Evolutionary conservation across 2,888 invertebrate species (phyloP).

Genomic region (Panzeria rudis): DNA sequence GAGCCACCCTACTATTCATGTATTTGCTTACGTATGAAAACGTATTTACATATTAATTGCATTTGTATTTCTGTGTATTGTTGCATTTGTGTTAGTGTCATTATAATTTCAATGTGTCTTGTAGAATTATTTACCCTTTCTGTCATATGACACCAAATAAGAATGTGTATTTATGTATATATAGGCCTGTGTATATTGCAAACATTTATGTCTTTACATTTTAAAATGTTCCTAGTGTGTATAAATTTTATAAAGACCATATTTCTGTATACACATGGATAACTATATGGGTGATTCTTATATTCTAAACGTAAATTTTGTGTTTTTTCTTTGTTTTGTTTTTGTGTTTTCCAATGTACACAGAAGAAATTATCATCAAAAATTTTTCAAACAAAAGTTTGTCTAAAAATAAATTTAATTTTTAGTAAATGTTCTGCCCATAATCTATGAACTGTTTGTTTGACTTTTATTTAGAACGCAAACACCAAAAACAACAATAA

Average conservation of each 20-base stretch:
- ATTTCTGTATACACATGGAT: too few relatives aligned
- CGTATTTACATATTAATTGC: constrained; percentile 5
- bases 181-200: background rate
- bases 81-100: constrained; percentile 24
- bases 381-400: too few relatives aligned
- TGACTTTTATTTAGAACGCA: too few relatives aligned
- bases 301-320: too few relatives aligned
- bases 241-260: background rate
- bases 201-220: constrained; percentile 25
- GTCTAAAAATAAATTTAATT: too few relatives aligned
- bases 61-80: background rate
- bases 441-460: too few relatives aligned
- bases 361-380: too few relatives aligned
- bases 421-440: too few relatives aligned
- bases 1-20: constrained; percentile 5
- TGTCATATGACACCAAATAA: constrained; percentile 31
- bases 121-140: constrained; percentile 9
- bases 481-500: too few relatives aligned
- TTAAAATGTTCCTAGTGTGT: background rate
- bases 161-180: background rate
- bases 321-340: too few relatives aligned
- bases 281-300: too few relatives aligned
- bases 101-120: constrained; percentile 41
- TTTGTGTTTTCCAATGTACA: too few relatives aligned
- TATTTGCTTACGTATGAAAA: background rate